phyloP scores from a whole-genome alignment of 2,113 vertebrate genomes.

The Thunnus maccoyii region DNA sequence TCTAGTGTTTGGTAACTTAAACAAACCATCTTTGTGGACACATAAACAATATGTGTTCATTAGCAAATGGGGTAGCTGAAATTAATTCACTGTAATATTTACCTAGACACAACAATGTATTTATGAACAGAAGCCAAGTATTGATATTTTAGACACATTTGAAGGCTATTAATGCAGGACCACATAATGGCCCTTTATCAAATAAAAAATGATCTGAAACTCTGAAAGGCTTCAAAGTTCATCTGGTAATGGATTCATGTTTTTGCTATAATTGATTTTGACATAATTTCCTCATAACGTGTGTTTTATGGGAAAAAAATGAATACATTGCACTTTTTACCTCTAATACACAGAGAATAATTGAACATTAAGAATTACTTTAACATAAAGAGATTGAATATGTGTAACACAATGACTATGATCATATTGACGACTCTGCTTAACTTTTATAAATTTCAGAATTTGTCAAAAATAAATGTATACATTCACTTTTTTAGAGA shows the following conservation, averaged over 20 bases:
- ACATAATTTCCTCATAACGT: neutral
- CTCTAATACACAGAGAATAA: neutral
- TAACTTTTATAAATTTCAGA: too few species aligned
- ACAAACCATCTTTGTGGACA: neutral
- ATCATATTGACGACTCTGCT: neutral
- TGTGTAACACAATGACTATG: neutral
- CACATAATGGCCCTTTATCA: slow-evolving; percentile 22
- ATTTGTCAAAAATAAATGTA: too few species aligned
- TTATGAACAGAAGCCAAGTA: slow-evolving; percentile 41
- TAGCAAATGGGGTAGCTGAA: slow-evolving; percentile 9
- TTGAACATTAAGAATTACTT: neutral
- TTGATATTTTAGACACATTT: slow-evolving; percentile 42
- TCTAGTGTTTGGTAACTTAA: neutral
- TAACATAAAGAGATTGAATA: neutral
- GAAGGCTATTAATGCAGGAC: slow-evolving; percentile 29
- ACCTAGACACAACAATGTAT: slow-evolving; percentile 25
- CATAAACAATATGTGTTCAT: slow-evolving; percentile 2
- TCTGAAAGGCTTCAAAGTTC: neutral
- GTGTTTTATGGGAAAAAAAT: neutral
- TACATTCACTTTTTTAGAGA: neutral
- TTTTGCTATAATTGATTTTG: slow-evolving; percentile 34
- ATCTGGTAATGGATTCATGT: slow-evolving; percentile 15
- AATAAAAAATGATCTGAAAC: slow-evolving; percentile 20
- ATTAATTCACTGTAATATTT: slow-evolving; percentile 30
- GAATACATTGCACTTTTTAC: neutral